Evolutionary conservation across 1,140 invertebrate genomes (phyloP), one percentile per base, ranked within the genome.

Genomic region (Drosophila mauritiana): DNA sequence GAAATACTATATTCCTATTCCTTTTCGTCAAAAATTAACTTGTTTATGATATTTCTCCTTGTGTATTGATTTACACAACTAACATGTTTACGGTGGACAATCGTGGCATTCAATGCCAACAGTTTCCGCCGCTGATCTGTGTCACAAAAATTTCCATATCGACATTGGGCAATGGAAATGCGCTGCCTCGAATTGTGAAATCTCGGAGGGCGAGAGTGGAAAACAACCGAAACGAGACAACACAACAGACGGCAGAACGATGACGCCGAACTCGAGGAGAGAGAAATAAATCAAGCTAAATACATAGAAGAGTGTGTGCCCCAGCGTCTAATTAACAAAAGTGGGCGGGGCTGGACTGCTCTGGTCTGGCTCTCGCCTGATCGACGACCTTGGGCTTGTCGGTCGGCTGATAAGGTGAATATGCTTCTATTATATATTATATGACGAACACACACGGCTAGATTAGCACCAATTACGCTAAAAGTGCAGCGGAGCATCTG

Each of bases 61-160:
- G 46, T 65, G 61, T 37, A 68, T 52, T 53, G 20, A 65, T 68
- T 68, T 68, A 65, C 45, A 68, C 64, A 68, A 65, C 27, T 46
- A 45, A 65, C 27, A 68, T 53, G 64, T 52, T 52, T 53, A 45
- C 61, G 37, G 46, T 20, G 61, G 61, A 37, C 61, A 67, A 42
- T 51, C n/a, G 27, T 36, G 48, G 34, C 63, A 62, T 43, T 61
- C 77, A 83, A 80, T 83, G 80, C 63, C 80, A 83, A 57, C 48
- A 61, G 37, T 61, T 83, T 82, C 74, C 76, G 63, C 65, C 67
- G 55, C 55, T 56, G 48, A 85, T 80, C 48, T 84, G 70, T 84
- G 80, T 80, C 70, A 80, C 52, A 80, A 73, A 85, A 73, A 77
- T 77, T 59, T 85, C 57, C 77, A 84, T 76, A 84, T 75, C 67